Evolutionary conservation across 2,888 invertebrate genomes (phyloP), one percentile per base, ranked within the genome.

Genomic region (Amphimallon solstitiale): DNA sequence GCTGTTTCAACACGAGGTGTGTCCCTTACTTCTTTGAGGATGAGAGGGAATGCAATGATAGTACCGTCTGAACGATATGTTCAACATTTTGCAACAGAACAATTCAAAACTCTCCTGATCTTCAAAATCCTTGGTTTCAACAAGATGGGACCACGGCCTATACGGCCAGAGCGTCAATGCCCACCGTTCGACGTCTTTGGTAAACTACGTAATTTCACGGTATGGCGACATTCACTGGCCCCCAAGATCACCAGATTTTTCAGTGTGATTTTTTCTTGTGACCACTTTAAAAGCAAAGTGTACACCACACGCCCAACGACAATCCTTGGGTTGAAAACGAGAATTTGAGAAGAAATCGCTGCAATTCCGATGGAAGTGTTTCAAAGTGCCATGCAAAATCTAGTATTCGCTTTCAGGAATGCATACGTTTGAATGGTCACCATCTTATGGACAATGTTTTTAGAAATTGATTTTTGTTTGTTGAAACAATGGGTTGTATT

Each of bases 111-210:
- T 12, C 5, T 2, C 6, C 6, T 6, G 43, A 43, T 43, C 43
- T 43, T 43, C 43, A 43, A 12, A 12, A 12, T 6, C 23, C 23
- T 23, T 23, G 3, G 5, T 23, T 23, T 23, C 14, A 17, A 48
- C 72, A 69, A 62, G 69, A 69, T 70, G 67, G 34, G 5, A 69
- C 72, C 7, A 71, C 72, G n/a, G 61, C 37, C 23, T 71, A 71
- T 62, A 74, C 73, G 2, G 37, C 51, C 46, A 1, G 19, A 19
- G 9, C 10, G 21, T 9, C 3, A 46, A 19, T 19, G 2, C 7
- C 46, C 2, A 15, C 15, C 45, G 45, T 45, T 9, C 7, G 45
- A 45, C 15, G 14, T 2, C 45, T 45, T 45, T 45, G 5, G 14
- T 2, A 14, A 9, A 45, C 15, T 2, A 45, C 23, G 23, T 2